Base-by-base conservation (phyloP, 2,797 vertebrate genomes). In the Scolopax bukidnonensis region DNA sequence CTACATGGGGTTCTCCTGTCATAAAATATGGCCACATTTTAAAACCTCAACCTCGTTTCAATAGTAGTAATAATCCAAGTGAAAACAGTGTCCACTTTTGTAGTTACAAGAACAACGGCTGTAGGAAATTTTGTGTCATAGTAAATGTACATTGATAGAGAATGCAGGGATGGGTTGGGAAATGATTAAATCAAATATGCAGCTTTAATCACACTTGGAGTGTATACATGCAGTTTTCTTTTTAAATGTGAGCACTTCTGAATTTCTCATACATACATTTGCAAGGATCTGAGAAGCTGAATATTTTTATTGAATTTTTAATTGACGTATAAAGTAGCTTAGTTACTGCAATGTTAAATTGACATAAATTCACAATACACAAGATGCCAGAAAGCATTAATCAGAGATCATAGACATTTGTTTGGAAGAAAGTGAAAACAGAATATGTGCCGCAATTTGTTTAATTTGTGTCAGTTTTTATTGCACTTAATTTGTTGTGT, bases 341-440 rank as follows among this genome's bases (percentile, higher is more conserved):
- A 85, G 68, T 92, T 79, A 68, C 67, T 79, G 48, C 77, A 84
- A 85, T 95, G 53, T 69, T 92, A 90, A 94, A 86, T 33, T 83
- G 68, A 53, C 75, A 59, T 84, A 82, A 94, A 93, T 81, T 94
- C 1, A 0, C 75, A 74, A 20, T 65, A 64, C 40, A 41, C 27
- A 86, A 80, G 64, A 90, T 91, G 57, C 54, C 90, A 88, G 71
- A 80, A 95, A 67, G 54, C 51, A 48, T 92, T 96, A 76, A 78
- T 76, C 60, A 75, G 45, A 36, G 71, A 64, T 64, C 1, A 0
- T 13, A 77, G 78, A 9, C 68, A 4, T 84, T 93, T 89, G 24
- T 95, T 89, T 25, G 8, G 40, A 91, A 68, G 47, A 93, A 82
- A 36, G 48, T 74, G 53, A 87, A 57, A 40, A 36, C 38, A 79